Evolutionary conservation across 2,888 invertebrate genomes (phyloP).

Genomic region (Eutolmus rufibarbis): DNA sequence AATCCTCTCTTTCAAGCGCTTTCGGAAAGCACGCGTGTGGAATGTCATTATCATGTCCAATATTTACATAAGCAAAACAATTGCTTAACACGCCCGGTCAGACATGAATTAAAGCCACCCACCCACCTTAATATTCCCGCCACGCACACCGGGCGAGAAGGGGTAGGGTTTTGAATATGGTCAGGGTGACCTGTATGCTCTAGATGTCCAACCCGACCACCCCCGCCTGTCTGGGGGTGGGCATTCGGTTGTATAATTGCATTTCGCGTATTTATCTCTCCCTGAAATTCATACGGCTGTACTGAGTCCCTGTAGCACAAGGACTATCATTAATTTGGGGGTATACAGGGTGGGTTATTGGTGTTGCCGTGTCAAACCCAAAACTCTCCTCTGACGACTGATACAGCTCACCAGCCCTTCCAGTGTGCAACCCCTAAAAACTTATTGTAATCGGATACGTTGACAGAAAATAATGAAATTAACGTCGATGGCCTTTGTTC

Average conservation of each 20-base stretch:
- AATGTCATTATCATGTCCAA: constrained; percentile 37
- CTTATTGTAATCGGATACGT: constrained; percentile 38
- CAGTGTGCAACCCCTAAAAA: neutral
- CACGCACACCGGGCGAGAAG: neutral
- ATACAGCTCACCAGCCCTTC: constrained; percentile 5
- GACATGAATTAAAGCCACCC: constrained; percentile 35
- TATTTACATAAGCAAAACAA: constrained; percentile 36
- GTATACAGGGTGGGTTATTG: neutral
- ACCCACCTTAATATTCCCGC: constrained; percentile 23
- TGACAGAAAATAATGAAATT: constrained; percentile 41
- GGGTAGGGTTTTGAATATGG: neutral
- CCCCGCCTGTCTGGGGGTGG: neutral
- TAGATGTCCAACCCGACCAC: neutral
- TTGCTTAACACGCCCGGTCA: constrained; percentile 24
- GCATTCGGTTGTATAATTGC: constrained; percentile 34
- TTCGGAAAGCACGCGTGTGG: neutral
- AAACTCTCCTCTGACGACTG: neutral
- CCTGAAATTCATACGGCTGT: constrained; percentile 26
- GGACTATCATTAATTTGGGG: constrained; percentile 27
- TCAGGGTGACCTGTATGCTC: neutral
- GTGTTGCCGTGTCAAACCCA: constrained; percentile 20
- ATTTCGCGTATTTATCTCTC: constrained; percentile 31
- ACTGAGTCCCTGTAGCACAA: neutral
- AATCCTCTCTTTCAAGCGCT: neutral
- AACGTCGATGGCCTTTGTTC: constrained; percentile 32